Base-by-base conservation (phyloP, 2,797 vertebrate species). In the Pipistrellus pygmaeus region DNA sequence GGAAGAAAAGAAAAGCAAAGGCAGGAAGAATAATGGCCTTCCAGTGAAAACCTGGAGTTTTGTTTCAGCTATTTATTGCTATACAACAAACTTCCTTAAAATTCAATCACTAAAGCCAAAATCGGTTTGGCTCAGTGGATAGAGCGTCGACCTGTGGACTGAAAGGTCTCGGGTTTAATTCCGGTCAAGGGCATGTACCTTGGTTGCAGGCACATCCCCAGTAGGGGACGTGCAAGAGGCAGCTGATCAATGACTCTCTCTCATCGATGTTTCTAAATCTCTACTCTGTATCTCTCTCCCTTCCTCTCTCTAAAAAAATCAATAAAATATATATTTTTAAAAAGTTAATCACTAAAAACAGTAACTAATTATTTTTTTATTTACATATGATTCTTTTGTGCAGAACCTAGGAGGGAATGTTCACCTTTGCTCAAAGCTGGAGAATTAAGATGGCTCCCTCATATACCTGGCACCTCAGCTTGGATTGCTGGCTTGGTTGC, bases 41-140 rank as follows among this genome's bases (percentile, higher is more conserved):
- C 23, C 32, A 23, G 60, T 69, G 30, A 77, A 83, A 91, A 83
- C 35, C 51, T 83, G 8, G 21, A 75, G 23, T n/a, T 73, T 73
- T 85, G 55, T 80, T 78, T 90, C 14, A n/a, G 64, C 20, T 77
- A 60, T 53, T 62, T 53, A 53, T 91, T 83, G 51, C 32, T 88
- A 3, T 5, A 20, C 44, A 83, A 62, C 11, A 87, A 83, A 41
- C 23, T 44, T 83, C 35, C 35, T 62, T 53, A 77, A 76, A 62
- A 53, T 44, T 35, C 27, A 82, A 30, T 83, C 27, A 41, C 30
- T 60, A 44, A 87, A 91, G 6, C 38, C 38, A 6, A 41, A 6
- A 41, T 6, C 38, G 1, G 6, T 41, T 41, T 41, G 38, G 38
- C 38, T 41, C 38, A 41, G 38, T 41, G 7, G 6, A 41, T 41